These are phyloP conservation scores for Alaudala cheleensis DNA, from an alignment of 2,113 vertebrate genomes.

Conservation along the genomic window DNA sequence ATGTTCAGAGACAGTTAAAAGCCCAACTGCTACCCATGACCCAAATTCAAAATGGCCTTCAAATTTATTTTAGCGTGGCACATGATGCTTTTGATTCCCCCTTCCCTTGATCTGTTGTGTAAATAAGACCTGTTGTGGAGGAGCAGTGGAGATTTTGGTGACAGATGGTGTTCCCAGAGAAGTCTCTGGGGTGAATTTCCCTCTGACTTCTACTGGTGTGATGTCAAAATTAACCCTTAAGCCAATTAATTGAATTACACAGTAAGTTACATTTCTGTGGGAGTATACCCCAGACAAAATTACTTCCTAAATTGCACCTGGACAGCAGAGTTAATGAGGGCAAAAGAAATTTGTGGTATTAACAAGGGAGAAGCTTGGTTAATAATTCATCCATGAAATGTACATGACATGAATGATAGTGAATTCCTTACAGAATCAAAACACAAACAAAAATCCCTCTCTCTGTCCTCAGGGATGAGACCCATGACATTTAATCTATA, in stretches of 20 bases:
- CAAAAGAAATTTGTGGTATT: neutral
- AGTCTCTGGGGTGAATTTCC: neutral
- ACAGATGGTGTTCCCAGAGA: neutral
- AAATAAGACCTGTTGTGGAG: neutral
- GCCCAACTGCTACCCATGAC: neutral
- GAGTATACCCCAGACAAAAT: neutral
- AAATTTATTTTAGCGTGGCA: neutral
- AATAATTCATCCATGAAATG: neutral
- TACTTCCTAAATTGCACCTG: neutral
- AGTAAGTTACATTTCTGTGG: neutral
- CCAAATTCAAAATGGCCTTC: neutral
- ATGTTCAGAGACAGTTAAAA: neutral
- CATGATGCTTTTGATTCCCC: neutral
- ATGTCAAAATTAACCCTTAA: neutral
- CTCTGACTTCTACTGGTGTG: neutral
- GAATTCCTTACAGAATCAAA: neutral
- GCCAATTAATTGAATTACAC: neutral
- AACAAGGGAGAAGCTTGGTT: neutral
- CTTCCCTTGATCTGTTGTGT: neutral
- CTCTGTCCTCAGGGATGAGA: neutral
- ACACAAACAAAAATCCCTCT: neutral
- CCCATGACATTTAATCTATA: neutral
- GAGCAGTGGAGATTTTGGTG: neutral
- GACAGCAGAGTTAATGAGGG: neutral
- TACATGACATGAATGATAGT: neutral